A percentile compares a stretch with the other conserved stretches of the same genome.
These are phyloP conservation scores for Podotricha telesiphe DNA, from an alignment of 2,888 invertebrate genomes.

Conservation along the genomic window DNA sequence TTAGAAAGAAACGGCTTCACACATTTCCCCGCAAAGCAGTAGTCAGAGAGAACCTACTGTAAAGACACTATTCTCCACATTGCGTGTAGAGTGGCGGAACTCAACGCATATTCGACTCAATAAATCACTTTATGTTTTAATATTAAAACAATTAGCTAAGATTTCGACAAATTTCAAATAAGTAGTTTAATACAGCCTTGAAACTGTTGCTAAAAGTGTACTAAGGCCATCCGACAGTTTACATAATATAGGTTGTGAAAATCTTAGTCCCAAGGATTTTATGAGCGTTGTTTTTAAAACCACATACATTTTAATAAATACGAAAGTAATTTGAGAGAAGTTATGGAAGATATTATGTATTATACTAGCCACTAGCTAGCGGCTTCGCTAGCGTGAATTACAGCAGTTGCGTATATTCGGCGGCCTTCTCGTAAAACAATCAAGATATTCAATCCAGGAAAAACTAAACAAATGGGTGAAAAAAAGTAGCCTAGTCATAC, in stretches of 20 bases:
- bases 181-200: constrained; percentile 40
- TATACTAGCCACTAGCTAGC: no score
- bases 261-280: constrained; percentile 39
- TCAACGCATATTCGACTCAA: no score
- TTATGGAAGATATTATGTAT: no score
- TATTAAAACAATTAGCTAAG: constrained; percentile 16
- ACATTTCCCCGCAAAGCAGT: no score
- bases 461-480: no score
- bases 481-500: no score
- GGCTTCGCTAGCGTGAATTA: no score
- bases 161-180: constrained; percentile 28
- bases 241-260: constrained; percentile 45
- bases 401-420: no score
- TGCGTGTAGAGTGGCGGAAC: not conserved
- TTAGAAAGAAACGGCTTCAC: no score
- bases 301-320: not conserved
- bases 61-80: not conserved
- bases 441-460: no score
- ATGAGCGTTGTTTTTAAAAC: constrained; percentile 32
- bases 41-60: not conserved
- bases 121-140: not conserved
- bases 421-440: no score
- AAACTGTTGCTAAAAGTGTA: constrained; percentile 47
- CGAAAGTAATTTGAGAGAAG: not conserved
- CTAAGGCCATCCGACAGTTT: constrained; percentile 50